Conservation (phyloP, 2,888 invertebrate species). For the Exephanes ischioxanthus region DNA sequence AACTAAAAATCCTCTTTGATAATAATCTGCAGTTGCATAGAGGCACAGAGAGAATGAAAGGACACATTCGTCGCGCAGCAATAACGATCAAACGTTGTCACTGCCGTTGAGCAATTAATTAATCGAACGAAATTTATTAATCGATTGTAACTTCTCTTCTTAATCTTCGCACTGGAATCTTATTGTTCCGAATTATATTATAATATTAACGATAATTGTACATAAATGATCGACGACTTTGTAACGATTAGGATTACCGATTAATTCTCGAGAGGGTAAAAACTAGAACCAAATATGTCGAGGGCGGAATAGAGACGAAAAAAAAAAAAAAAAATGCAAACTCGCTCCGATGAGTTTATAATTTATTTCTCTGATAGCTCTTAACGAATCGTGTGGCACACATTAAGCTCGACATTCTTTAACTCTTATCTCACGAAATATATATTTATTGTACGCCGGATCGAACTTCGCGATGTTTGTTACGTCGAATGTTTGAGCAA, state of each 20-base stretch:
- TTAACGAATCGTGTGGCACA: conserved; percentile 43
- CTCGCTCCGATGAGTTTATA: conserved; percentile 9
- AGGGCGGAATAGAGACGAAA: not conserved
- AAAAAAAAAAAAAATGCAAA: not conserved
- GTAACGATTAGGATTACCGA: conserved; percentile 25
- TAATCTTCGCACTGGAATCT: conserved; percentile 29
- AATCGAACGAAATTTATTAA: not conserved
- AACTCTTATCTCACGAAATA: conserved; percentile 19
- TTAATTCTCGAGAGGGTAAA: conserved; percentile 41
- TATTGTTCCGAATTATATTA: conserved; percentile 25
- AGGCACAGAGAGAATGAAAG: not conserved
- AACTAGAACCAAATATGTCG: conserved; percentile 50
- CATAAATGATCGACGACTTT: conserved; percentile 20
- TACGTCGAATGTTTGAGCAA: conserved; percentile 7
- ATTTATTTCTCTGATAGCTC: conserved; percentile 31
- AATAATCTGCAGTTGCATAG: not conserved
- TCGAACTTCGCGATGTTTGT: conserved; percentile 21
- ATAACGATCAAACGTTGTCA: conserved; percentile 47
- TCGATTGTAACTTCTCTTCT: not conserved
- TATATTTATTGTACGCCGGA: conserved; percentile 49
- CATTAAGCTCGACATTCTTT: conserved; percentile 20
- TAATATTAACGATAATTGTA: conserved; percentile 35
- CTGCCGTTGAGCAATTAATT: conserved; percentile 25
- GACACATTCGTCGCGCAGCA: conserved; percentile 16
- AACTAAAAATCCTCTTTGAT: conserved; percentile 2